Evolutionary conservation across 2,113 vertebrate species (phyloP), one percentile per base, ranked within the genome.

Genomic region (Sisor rabdophorus): DNA sequence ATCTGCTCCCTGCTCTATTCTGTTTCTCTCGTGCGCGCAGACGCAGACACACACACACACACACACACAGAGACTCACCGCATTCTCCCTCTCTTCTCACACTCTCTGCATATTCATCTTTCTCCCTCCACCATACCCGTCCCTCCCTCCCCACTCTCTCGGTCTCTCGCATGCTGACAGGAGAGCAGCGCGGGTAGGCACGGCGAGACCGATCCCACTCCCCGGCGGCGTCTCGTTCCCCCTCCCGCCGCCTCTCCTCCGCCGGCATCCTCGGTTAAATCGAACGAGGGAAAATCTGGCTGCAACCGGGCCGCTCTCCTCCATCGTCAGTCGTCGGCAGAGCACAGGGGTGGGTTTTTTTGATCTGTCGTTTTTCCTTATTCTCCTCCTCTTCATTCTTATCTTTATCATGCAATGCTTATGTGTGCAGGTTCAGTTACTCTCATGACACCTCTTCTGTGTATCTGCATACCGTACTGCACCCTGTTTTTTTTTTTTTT

Each of bases 311-410:
- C 71, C 67, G 80, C 78, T 77, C 67, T 83, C 74, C 85, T 85
- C 80, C 84, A 77, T 84, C 84, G 82, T 86, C 87, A 88, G 88
- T 83, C 84, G 80, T 74, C 87, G 16, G 85, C 87, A 80, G 84
- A 87, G 86, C 85, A 89, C 87, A 78, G 87, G 91, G 90, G 91
- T 92, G 86, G 89, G 90, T 92, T 85, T 84, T 84, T 32, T 65
- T 83, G 83, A 81, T 76, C 84, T 77, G 73, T 78, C 73, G 24
- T 76, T 64, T 15, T 20, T 73, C 44, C 72, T 55, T 55, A 19
- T 76, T 77, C 71, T 69, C 24, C 68, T 36, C 71, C 61, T 80
- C 40, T 73, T 71, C 78, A 63, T 81, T 28, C 60, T 44, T 80
- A 65, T 30, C 24, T 68, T 64, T 65, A 13, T 52, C 48, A 11